Conservation (phyloP, 1,140 invertebrate genomes). For the Hyles vespertilio region DNA sequence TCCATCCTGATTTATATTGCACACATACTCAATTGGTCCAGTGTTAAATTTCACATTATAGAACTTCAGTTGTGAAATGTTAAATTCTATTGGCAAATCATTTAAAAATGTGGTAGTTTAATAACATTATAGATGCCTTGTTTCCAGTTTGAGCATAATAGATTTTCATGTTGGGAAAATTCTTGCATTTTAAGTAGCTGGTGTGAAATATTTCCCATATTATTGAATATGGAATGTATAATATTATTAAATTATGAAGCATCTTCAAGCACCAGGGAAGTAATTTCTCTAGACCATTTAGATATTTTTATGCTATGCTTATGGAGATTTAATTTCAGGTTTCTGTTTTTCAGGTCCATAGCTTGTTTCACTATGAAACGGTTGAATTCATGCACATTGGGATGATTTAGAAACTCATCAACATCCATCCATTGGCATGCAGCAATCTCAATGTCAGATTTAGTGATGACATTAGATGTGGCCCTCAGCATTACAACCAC, state of each 20-base stretch:
- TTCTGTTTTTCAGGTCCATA: conserved; percentile 79
- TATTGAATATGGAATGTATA: no score
- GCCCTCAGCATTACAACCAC: conserved; percentile 85
- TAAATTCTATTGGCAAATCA: no score
- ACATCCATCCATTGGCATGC: conserved; percentile 90
- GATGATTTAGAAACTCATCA: conserved; percentile 83
- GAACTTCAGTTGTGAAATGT: no score
- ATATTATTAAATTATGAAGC: background rate
- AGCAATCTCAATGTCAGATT: conserved; percentile 85
- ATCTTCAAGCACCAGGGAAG: conserved; percentile 50
- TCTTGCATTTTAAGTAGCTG: no score
- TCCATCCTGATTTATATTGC: no score
- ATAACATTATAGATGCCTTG: no score
- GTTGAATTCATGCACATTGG: conserved; percentile 85
- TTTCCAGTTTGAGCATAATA: no score
- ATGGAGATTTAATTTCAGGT: conserved; percentile 74
- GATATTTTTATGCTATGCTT: conserved; percentile 39
- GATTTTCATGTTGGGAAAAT: no score
- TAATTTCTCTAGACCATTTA: conserved; percentile 42
- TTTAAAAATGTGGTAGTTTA: no score
- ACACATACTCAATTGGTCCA: no score
- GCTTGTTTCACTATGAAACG: conserved; percentile 81
- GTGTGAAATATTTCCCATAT: no score
- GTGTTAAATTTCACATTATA: no score
- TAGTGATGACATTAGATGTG: conserved; percentile 78